Conservation (phyloP, 2,113 vertebrate species). For the Setophaga coronata region DNA sequence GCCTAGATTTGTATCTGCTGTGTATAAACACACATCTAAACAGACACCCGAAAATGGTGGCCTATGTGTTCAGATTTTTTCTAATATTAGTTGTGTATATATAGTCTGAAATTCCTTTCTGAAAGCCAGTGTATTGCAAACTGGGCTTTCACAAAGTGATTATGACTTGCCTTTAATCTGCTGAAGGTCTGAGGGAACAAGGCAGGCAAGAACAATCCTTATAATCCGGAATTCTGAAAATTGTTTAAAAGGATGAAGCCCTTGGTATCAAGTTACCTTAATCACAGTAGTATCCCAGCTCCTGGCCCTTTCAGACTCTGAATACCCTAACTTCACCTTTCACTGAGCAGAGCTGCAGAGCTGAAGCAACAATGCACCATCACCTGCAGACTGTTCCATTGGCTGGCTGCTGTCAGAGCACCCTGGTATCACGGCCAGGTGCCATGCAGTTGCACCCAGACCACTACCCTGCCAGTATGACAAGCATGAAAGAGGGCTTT, state of each 20-base stretch:
- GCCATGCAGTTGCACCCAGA: neutral
- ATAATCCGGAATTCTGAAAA: neutral
- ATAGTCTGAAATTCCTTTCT: neutral
- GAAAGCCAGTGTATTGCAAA: neutral
- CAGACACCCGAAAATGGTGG: neutral
- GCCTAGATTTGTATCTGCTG: neutral
- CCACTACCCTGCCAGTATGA: neutral
- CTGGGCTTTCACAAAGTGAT: neutral
- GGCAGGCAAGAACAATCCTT: neutral
- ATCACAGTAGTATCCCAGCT: neutral
- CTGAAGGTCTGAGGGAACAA: neutral
- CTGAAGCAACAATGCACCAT: neutral
- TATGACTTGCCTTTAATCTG: neutral
- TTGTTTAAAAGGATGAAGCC: neutral
- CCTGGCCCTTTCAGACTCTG: neutral
- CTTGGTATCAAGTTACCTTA: neutral
- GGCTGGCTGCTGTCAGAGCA: neutral
- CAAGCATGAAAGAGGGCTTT: neutral
- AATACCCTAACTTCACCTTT: neutral
- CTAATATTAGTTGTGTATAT: neutral
- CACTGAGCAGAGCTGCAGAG: neutral
- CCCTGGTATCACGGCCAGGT: accelerated
- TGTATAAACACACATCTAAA: neutral
- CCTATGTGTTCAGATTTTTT: neutral
- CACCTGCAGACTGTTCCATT: neutral